Evolutionary conservation across 2,797 vertebrate species (phyloP).

Genomic region (Eremophila alpestris): DNA sequence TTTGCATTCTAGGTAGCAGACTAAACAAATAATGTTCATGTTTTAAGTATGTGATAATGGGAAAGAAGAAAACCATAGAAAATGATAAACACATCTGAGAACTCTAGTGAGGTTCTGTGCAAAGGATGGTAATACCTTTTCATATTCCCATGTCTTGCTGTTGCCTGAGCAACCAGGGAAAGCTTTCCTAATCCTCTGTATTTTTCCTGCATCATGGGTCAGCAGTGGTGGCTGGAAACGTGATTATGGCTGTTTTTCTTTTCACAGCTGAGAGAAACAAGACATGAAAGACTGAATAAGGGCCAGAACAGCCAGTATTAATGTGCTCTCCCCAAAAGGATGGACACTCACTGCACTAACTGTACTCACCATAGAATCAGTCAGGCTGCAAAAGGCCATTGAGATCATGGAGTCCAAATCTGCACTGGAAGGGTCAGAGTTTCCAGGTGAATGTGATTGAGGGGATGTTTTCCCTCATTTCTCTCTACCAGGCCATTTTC

Average conservation of each 20-base stretch:
- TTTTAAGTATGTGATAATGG: background rate
- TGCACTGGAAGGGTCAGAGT: background rate
- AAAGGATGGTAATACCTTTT: background rate
- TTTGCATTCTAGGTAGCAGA: background rate
- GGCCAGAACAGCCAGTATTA: background rate
- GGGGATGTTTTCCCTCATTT: background rate
- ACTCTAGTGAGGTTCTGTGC: background rate
- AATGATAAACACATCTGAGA: background rate
- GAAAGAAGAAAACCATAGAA: background rate
- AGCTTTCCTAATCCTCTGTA: background rate
- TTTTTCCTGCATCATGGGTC: background rate
- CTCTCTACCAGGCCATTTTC: background rate
- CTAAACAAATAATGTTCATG: background rate
- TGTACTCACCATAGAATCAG: background rate
- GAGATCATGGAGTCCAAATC: background rate
- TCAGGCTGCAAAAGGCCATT: background rate
- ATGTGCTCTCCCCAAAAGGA: background rate
- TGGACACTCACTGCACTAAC: accelerated
- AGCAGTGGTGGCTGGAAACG: background rate
- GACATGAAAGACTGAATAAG: background rate
- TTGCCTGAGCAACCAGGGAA: background rate
- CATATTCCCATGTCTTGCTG: background rate
- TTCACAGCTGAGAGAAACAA: background rate
- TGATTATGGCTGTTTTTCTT: background rate
- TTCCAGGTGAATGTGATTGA: background rate